These are phyloP conservation scores for Oreochromis grahami DNA, from an alignment of 2,797 vertebrate species.

Conservation along the genomic window DNA sequence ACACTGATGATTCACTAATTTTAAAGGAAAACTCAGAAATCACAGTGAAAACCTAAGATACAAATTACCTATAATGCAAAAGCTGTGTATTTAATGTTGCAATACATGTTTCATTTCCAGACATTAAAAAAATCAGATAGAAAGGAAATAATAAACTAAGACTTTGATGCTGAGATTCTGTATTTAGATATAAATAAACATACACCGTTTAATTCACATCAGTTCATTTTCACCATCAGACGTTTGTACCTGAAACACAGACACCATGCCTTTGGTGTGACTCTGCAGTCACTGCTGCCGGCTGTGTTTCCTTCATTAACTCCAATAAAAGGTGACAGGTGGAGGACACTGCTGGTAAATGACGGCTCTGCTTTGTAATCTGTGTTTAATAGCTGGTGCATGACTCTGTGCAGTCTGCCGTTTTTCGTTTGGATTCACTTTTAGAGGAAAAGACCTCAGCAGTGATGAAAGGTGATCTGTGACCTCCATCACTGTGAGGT, in stretches of 20 bases:
- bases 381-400: not conserved
- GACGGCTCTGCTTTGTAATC: not conserved
- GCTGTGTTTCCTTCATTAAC: slow-evolving; percentile 1
- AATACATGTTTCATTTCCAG: not conserved
- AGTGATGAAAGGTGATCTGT: not conserved
- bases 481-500: slow-evolving; percentile 17
- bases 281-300: not conserved
- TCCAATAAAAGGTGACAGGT: slow-evolving; percentile 7
- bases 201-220: not conserved
- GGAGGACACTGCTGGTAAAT: not conserved
- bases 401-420: not conserved
- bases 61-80: not conserved
- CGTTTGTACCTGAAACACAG: not conserved
- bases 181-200: not conserved
- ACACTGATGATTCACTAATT: not conserved
- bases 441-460: not conserved
- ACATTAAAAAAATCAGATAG: not conserved
- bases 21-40: not conserved
- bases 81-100: not conserved
- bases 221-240: not conserved
- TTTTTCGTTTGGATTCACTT: not conserved
- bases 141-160: not conserved
- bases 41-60: not conserved
- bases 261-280: not conserved
- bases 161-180: not conserved